phyloP scores from a whole-genome alignment of 2,888 invertebrate species.

The Phengaris alcon region DNA sequence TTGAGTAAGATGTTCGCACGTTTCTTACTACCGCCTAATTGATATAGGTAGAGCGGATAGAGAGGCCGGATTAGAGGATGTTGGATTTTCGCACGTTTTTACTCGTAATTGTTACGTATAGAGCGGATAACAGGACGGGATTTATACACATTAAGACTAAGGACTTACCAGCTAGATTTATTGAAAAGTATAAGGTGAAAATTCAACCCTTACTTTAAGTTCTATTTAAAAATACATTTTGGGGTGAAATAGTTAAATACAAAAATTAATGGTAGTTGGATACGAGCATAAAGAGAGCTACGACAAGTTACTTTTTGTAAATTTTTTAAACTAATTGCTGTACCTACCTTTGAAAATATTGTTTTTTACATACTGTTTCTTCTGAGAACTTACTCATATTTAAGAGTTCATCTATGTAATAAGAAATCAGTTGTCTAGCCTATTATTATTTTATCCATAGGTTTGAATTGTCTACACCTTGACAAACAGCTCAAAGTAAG shows the following conservation, averaged over 20 bases:
- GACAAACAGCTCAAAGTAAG: neutral
- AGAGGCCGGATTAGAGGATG: conserved; percentile 20
- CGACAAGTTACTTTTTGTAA: too few relatives aligned
- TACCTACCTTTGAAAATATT: too few relatives aligned
- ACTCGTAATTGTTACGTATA: conserved; percentile 39
- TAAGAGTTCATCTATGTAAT: too few relatives aligned
- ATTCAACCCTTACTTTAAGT: neutral
- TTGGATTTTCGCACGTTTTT: conserved; percentile 31
- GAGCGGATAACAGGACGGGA: conserved; percentile 35
- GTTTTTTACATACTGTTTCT: too few relatives aligned
- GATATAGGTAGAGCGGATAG: conserved; percentile 18
- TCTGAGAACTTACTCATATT: too few relatives aligned
- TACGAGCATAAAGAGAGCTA: too few relatives aligned
- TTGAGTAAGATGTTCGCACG: conserved; percentile 1
- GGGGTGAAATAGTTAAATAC: neutral
- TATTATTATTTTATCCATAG: too few relatives aligned
- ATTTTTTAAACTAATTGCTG: too few relatives aligned
- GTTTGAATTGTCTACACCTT: neutral
- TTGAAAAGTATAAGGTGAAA: neutral
- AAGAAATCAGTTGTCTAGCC: too few relatives aligned
- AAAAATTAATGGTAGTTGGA: too few relatives aligned
- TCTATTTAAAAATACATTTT: neutral
- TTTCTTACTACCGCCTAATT: conserved; percentile 11
- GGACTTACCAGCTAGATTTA: conserved; percentile 2
- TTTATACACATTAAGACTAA: conserved; percentile 27